Evolutionary conservation across 2,888 invertebrate genomes (phyloP), one percentile per base, ranked within the genome.

Genomic region (Sympetrum striolatum): DNA sequence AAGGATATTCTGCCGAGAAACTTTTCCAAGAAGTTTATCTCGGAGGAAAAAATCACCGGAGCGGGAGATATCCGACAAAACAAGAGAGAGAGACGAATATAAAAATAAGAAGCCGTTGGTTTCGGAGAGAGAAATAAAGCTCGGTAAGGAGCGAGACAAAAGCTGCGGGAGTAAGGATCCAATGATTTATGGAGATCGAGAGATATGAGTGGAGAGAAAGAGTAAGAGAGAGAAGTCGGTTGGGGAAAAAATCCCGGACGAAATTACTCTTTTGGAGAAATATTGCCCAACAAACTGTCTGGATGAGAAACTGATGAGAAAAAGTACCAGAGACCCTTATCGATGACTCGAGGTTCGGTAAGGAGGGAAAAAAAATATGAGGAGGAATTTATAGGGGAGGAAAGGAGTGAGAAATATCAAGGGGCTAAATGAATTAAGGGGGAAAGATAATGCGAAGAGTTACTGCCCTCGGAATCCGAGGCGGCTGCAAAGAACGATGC

Each of bases 181-280:
- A 35, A 53, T 82, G 58, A 82, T 82, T 82, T 82, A 82, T 82
- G 35, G 58, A 82, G 82, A 82, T 82, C 35, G 58, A 31, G 82
- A 82, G 82, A 82, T 82, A 82, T 48, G 39, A 37, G 22, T 14
- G 82, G 31, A 82, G 82, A 12, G 82, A 53, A 58, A 14, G 82
- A 58, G 58, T 35, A 82, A 35, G 58, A 82, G 58, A 35, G 58
- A 82, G 53, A 58, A 82, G n/a, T 25, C 48, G 8, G 53, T 53
- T 18, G 53, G 25, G 18, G 35, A 48, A 82, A 82, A 82, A 39
- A 80, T n/a, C 35, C 14, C 31, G 58, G 82, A 15, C 31, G 53
- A 58, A 82, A 82, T 82, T 82, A 60, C 86, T 86, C 64, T 48
- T 31, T 48, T 35, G 82, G 82, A 82, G 82, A 82, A 58, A 31